These are phyloP conservation scores for Omphaloscelis lunosa DNA, from an alignment of 2,888 invertebrate genomes.

Conservation along the genomic window DNA sequence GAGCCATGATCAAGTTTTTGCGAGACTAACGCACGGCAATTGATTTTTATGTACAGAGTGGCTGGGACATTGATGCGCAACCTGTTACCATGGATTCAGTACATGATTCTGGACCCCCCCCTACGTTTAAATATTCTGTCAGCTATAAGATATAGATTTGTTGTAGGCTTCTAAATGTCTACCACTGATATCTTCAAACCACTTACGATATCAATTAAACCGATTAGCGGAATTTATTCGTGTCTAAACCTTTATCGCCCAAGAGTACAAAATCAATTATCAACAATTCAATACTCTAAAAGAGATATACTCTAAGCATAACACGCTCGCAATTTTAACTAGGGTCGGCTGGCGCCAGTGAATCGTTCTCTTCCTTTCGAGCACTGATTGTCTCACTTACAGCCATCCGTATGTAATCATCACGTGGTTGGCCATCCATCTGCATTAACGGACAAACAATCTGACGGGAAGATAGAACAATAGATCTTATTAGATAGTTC, in stretches of 20 bases:
- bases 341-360: slow-evolving; percentile 61
- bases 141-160: neutral
- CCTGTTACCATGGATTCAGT: no score
- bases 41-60: no score
- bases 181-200: neutral
- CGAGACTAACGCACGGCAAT: no score
- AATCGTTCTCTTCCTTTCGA: slow-evolving; percentile 59
- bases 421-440: slow-evolving; percentile 64
- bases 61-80: no score
- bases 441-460: slow-evolving; percentile 64
- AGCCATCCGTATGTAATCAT: slow-evolving; percentile 62
- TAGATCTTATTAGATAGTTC: slow-evolving; percentile 52
- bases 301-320: neutral
- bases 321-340: slow-evolving; percentile 43
- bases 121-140: no score
- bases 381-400: slow-evolving; percentile 67
- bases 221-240: neutral
- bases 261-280: neutral
- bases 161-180: neutral
- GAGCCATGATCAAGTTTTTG: no score
- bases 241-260: neutral
- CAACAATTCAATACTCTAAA: slow-evolving; percentile 2
- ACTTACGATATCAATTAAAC: neutral
- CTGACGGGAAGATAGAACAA: slow-evolving; percentile 63
- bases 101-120: no score